These are phyloP conservation scores for Pelosia muscerda DNA, from an alignment of 2,888 invertebrate species.

Conservation along the genomic window DNA sequence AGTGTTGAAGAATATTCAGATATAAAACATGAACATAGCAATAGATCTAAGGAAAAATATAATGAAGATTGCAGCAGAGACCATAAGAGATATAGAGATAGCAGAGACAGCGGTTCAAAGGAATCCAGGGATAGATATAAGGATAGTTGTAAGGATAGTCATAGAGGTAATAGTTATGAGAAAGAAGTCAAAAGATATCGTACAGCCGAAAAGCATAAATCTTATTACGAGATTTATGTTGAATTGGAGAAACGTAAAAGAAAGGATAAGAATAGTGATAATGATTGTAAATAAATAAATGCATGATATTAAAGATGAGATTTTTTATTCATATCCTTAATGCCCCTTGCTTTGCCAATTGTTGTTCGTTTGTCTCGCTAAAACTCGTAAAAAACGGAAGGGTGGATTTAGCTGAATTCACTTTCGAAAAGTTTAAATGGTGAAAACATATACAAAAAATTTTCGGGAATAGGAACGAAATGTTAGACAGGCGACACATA, in stretches of 20 bases:
- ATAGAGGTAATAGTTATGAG: conserved; percentile 23
- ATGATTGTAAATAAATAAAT: conserved; percentile 6
- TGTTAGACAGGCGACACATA: no score
- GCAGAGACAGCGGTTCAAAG: conserved; percentile 8
- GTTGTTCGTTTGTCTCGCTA: no score
- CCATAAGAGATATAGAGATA: conserved; percentile 21
- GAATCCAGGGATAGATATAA: conserved; percentile 20
- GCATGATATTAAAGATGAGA: background rate
- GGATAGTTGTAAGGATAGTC: conserved; percentile 21
- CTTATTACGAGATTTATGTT: conserved; percentile 23
- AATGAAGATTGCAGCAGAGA: conserved; percentile 11
- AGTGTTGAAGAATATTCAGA: conserved; percentile 5
- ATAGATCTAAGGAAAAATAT: conserved; percentile 6
- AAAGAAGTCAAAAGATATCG: conserved; percentile 12
- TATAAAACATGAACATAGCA: conserved; percentile 18
- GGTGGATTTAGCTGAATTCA: no score
- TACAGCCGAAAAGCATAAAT: conserved; percentile 21
- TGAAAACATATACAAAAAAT: no score
- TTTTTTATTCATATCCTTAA: background rate
- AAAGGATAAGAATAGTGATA: background rate
- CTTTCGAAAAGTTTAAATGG: no score
- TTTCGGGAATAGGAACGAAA: no score
- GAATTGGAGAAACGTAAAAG: conserved; percentile 14
- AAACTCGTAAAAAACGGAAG: no score
- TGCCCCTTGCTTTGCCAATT: background rate